These are phyloP conservation scores for Caenorhabditis tropicalis DNA, from an alignment of 1,140 invertebrate genomes.

Conservation along the genomic window DNA sequence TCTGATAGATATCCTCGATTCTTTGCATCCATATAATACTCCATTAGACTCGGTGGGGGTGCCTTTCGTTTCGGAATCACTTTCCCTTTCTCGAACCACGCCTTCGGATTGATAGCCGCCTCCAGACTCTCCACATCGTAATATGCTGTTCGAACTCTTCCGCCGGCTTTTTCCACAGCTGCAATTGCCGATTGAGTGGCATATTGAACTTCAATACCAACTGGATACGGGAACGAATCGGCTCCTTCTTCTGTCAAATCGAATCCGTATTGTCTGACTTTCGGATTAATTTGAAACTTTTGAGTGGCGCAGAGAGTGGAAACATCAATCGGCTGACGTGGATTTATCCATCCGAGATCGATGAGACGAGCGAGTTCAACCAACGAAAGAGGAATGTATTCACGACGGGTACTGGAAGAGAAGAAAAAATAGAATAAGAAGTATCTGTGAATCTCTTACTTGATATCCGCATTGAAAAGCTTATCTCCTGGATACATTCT, in stretches of 20 bases:
- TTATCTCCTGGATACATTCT: slow-evolving; percentile 68
- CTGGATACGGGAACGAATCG: slow-evolving; percentile 85
- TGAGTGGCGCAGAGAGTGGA: slow-evolving; percentile 83
- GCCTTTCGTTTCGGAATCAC: slow-evolving; percentile 89
- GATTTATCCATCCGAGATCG: slow-evolving; percentile 85
- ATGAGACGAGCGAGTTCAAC: slow-evolving; percentile 84
- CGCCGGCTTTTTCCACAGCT: slow-evolving; percentile 91
- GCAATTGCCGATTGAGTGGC: slow-evolving; percentile 89
- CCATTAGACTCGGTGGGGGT: slow-evolving; percentile 86
- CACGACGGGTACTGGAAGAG: slow-evolving; percentile 81
- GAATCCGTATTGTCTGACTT: slow-evolving; percentile 85
- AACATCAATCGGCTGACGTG: slow-evolving; percentile 85
- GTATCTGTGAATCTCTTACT: slow-evolving; percentile 54
- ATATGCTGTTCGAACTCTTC: slow-evolving; percentile 90
- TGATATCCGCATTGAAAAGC: slow-evolving; percentile 71
- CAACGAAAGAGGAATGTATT: slow-evolving; percentile 90
- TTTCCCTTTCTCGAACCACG: slow-evolving; percentile 85
- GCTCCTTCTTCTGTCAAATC: slow-evolving; percentile 91
- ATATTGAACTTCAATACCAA: slow-evolving; percentile 98
- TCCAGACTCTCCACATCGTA: slow-evolving; percentile 84
- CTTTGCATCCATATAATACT: slow-evolving; percentile 81
- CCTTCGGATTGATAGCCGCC: slow-evolving; percentile 80
- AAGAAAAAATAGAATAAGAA: background rate
- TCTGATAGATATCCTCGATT: slow-evolving; percentile 64
- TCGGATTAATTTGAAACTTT: slow-evolving; percentile 79